Percentiles rank a stretch among this genome's conserved stretches.
phyloP scores from a whole-genome alignment of 2,113 vertebrate species.

The Melospiza melodia region DNA sequence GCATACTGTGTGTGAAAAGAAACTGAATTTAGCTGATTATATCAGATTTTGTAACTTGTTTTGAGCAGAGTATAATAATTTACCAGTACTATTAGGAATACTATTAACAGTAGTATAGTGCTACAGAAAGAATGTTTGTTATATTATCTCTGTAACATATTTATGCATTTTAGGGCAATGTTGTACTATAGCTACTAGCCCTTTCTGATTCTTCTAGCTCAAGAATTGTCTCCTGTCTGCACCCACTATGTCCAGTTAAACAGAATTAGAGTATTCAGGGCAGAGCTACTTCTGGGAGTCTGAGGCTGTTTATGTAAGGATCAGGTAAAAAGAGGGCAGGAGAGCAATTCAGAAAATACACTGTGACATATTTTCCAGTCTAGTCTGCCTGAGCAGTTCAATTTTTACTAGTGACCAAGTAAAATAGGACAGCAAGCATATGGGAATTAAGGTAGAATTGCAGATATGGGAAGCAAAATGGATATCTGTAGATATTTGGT shows the following conservation, averaged over 20 bases:
- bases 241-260: background rate
- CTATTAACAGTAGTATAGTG: background rate
- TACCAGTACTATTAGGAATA: background rate
- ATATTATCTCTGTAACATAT: background rate
- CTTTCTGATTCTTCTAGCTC: background rate
- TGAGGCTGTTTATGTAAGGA: slow-evolving; percentile 4
- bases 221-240: background rate
- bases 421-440: background rate
- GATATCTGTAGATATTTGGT: background rate
- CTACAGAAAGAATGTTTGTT: background rate
- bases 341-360: background rate
- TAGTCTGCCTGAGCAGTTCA: background rate
- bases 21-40: background rate
- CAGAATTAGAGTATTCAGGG: background rate
- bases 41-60: background rate
- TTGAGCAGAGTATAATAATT: background rate
- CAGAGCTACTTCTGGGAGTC: background rate
- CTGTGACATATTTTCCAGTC: background rate
- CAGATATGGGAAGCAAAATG: background rate
- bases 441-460: background rate
- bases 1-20: background rate
- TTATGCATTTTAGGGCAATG: background rate
- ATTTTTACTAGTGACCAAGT: background rate
- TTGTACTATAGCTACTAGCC: background rate
- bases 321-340: background rate